Evolutionary conservation across 2,888 invertebrate genomes (phyloP).

Genomic region (Fragum whitleyi): DNA sequence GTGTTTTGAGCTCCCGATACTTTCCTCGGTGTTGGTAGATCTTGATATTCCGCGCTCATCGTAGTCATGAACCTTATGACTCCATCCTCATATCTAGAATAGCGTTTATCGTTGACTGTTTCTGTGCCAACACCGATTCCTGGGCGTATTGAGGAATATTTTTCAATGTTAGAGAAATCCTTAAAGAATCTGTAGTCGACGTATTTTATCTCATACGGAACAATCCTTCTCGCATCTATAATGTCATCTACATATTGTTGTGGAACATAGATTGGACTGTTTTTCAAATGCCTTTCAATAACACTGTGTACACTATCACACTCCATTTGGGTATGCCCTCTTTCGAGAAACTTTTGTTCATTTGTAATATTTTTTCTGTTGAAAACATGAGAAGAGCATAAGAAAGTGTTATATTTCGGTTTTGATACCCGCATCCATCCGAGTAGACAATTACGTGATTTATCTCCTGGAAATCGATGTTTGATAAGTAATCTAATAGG

Average conservation of each 20-base stretch:
- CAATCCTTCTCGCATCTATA: slow-evolving; percentile 22
- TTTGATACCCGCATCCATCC: too few relatives aligned
- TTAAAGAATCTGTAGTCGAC: slow-evolving; percentile 40
- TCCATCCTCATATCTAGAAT: neutral
- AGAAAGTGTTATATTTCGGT: too few relatives aligned
- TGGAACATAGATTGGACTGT: slow-evolving; percentile 46
- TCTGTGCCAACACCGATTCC: too few relatives aligned
- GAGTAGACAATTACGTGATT: slow-evolving; percentile 46
- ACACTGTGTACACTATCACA: slow-evolving; percentile 62
- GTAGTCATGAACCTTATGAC: neutral
- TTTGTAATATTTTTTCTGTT: slow-evolving; percentile 51
- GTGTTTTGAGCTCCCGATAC: neutral
- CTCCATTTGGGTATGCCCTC: too few relatives aligned
- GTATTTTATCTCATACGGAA: slow-evolving; percentile 42
- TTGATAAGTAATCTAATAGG: slow-evolving; percentile 37
- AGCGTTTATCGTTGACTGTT: neutral
- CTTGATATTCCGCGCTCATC: slow-evolving; percentile 2
- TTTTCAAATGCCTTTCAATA: slow-evolving; percentile 47
- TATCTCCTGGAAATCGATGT: slow-evolving; percentile 13
- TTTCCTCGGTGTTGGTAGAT: neutral
- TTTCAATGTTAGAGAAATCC: slow-evolving; percentile 28
- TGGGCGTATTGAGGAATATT: slow-evolving; percentile 49
- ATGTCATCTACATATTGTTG: slow-evolving; percentile 42
- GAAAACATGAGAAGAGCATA: slow-evolving; percentile 41
- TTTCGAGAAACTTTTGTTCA: too few relatives aligned